A percentile compares a stretch with the other conserved stretches of the same genome.
phyloP scores from a whole-genome alignment of 2,797 vertebrate species.

The Acipenser ruthenus region DNA sequence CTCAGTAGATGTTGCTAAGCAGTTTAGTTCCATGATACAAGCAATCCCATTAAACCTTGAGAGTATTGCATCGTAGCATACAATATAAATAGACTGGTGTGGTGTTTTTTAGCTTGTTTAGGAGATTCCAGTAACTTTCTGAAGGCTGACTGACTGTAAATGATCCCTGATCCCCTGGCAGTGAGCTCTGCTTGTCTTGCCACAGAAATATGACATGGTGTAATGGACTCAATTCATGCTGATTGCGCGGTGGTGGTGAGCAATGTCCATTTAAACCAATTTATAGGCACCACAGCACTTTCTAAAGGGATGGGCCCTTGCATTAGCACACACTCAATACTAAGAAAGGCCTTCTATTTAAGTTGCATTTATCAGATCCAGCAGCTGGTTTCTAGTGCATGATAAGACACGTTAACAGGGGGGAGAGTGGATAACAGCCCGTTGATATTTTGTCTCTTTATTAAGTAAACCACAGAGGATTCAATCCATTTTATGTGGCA shows the following conservation, averaged over 20 bases:
- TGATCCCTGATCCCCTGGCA: too few species aligned
- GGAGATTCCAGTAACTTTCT: too few species aligned
- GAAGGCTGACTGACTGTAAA: too few species aligned
- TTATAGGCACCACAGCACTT: background rate
- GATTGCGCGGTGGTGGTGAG: background rate
- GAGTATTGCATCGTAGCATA: too few species aligned
- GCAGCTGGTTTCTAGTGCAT: background rate
- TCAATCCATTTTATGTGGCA: background rate
- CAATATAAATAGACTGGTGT: too few species aligned
- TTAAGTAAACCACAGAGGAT: background rate
- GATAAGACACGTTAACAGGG: too few species aligned
- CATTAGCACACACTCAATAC: background rate
- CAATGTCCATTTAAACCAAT: background rate
- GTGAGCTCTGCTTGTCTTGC: too few species aligned
- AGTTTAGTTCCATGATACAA: too few species aligned
- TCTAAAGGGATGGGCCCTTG: background rate
- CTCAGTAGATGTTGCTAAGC: too few species aligned
- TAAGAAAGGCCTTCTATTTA: too few species aligned
- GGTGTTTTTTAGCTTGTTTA: too few species aligned
- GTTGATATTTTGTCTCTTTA: slow-evolving; percentile 5
- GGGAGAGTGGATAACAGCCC: background rate
- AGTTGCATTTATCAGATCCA: background rate
- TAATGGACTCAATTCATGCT: background rate
- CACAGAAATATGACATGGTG: background rate
- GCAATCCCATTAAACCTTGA: too few species aligned